phyloP scores from a whole-genome alignment of 1,140 invertebrate genomes.

The Drosophila parabipectinata region DNA sequence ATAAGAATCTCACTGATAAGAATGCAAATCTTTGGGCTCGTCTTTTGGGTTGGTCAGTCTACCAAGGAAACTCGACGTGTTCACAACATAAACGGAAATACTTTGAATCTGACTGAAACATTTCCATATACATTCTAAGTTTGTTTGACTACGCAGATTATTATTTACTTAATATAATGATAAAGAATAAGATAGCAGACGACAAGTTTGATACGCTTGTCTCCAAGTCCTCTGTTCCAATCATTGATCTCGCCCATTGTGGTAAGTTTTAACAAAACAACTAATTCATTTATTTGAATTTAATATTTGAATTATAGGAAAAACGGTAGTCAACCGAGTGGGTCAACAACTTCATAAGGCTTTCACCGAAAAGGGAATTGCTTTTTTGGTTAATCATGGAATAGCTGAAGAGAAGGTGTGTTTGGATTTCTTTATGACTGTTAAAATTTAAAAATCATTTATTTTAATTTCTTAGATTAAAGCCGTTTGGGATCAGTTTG shows the following conservation, averaged over 20 bases:
- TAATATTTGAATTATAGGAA: conserved; percentile 3
- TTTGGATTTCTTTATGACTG: neutral
- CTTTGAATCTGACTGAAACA: neutral
- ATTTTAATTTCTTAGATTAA: conserved; percentile 84
- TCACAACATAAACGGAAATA: conserved; percentile 22
- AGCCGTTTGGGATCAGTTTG: conserved; percentile 87
- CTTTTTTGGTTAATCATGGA: conserved; percentile 90
- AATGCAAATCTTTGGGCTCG: conserved; percentile 1
- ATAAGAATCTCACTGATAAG: conserved; percentile 2
- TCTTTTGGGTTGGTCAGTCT: conserved; percentile 42
- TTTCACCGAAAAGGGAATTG: conserved; percentile 88
- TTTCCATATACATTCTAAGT: conserved; percentile 8
- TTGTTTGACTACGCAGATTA: conserved; percentile 10
- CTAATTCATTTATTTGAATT: neutral
- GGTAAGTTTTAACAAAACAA: conserved; percentile 85
- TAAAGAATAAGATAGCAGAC: conserved; percentile 59
- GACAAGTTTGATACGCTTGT: conserved; percentile 86
- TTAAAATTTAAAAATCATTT: conserved; percentile 12
- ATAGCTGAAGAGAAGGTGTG: conserved; percentile 89
- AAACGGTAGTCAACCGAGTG: conserved; percentile 88
- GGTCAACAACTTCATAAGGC: conserved; percentile 88
- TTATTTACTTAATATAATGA: conserved; percentile 55
- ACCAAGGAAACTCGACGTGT: conserved; percentile 32
- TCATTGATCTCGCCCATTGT: conserved; percentile 90
- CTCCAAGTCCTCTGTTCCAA: conserved; percentile 88